These are phyloP conservation scores for Protophormia terraenovae DNA, from an alignment of 2,888 invertebrate species.

Conservation along the genomic window DNA sequence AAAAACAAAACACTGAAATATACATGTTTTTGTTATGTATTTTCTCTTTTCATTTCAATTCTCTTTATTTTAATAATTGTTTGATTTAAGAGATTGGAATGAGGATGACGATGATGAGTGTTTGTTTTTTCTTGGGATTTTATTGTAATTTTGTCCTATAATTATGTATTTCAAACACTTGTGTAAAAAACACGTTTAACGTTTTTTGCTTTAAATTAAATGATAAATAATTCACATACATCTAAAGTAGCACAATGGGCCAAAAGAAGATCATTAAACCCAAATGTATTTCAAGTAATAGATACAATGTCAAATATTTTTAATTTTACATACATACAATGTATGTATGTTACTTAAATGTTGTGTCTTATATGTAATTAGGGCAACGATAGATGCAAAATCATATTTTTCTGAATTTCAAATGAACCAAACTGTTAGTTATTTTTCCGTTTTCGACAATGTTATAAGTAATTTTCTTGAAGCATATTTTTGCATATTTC, in stretches of 20 bases:
- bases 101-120: not conserved
- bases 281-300: not conserved
- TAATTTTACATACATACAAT: too few species aligned
- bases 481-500: too few species aligned
- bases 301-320: too few species aligned
- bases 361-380: too few species aligned
- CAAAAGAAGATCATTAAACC: not conserved
- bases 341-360: too few species aligned
- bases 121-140: not conserved
- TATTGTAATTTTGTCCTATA: conserved; percentile 10
- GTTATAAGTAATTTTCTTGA: too few species aligned
- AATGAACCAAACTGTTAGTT: too few species aligned
- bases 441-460: too few species aligned
- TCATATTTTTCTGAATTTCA: too few species aligned
- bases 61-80: conserved; percentile 19
- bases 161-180: conserved; percentile 23
- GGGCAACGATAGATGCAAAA: too few species aligned
- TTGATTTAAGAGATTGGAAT: conserved; percentile 41
- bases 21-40: not conserved
- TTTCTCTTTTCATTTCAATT: not conserved
- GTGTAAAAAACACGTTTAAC: not conserved
- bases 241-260: conserved; percentile 1
- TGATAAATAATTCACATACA: conserved; percentile 38
- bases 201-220: conserved; percentile 17
- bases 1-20: not conserved